Evolutionary conservation across 2,113 vertebrate species (phyloP).

Genomic region (Terrapene triunguis): DNA sequence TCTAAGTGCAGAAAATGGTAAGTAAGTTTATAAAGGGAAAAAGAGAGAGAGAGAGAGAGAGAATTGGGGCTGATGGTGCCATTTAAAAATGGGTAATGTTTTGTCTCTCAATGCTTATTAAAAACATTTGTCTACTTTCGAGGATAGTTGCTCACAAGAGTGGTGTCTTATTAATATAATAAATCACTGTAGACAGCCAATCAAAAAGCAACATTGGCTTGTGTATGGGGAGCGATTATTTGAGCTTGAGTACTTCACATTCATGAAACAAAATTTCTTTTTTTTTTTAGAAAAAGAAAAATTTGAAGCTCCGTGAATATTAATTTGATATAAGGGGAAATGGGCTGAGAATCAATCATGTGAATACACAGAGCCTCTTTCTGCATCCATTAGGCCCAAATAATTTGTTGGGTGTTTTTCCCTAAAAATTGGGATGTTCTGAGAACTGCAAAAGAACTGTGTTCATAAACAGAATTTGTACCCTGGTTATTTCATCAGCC

Average conservation of each 20-base stretch:
- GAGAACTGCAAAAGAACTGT: neutral
- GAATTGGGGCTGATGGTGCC: neutral
- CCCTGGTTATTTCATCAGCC: fast-evolving
- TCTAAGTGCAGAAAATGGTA: neutral
- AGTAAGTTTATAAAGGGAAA: neutral
- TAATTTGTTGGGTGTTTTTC: fast-evolving
- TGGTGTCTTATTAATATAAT: slow-evolving; percentile 61
- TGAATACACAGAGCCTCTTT: neutral
- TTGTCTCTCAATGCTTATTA: slow-evolving; percentile 47
- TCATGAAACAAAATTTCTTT: neutral
- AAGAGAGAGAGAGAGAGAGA: neutral
- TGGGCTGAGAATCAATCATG: neutral
- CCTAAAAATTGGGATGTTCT: fast-evolving
- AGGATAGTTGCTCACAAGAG: slow-evolving; percentile 3
- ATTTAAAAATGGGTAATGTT: neutral
- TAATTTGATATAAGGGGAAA: neutral
- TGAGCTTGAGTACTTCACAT: neutral
- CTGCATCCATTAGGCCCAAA: fast-evolving
- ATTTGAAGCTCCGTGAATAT: fast-evolving
- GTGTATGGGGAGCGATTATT: neutral
- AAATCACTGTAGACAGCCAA: slow-evolving; percentile 28
- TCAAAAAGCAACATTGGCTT: neutral
- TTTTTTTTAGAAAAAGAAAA: too few species aligned
- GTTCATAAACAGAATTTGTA: fast-evolving
- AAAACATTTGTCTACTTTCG: slow-evolving; percentile 48